These are phyloP conservation scores for Amorpha juglandis DNA, from an alignment of 2,888 invertebrate genomes.

Conservation along the genomic window DNA sequence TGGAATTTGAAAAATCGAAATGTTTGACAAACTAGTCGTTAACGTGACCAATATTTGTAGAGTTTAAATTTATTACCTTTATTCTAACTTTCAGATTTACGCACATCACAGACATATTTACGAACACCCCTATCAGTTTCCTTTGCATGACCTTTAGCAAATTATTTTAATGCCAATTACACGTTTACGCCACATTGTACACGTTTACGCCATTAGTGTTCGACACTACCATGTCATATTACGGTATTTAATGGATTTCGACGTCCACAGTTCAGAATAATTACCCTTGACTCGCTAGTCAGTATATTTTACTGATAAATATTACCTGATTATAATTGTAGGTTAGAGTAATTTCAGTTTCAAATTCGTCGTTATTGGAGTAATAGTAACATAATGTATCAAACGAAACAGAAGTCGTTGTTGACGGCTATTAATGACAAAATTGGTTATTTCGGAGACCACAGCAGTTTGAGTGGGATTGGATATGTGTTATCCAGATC, in stretches of 20 bases:
- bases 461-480: conserved; percentile 66
- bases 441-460: conserved; percentile 64
- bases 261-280: neutral
- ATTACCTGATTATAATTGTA: neutral
- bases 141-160: neutral
- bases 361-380: neutral
- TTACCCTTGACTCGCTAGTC: neutral
- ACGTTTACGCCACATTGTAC: conserved; percentile 12
- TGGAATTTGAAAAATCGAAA: too few species aligned
- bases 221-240: neutral
- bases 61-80: too few species aligned
- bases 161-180: conserved; percentile 15
- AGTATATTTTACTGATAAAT: too few species aligned
- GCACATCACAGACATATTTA: neutral
- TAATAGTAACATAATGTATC: neutral
- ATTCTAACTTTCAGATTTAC: too few species aligned
- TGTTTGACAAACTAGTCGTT: too few species aligned
- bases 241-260: neutral
- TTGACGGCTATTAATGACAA: conserved; percentile 48
- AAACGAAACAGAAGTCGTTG: conserved; percentile 33
- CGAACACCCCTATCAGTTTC: neutral
- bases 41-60: too few species aligned
- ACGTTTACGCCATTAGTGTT: conserved; percentile 17
- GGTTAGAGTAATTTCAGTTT: neutral
- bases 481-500: conserved; percentile 61